Percentiles rank a stretch among this genome's conserved stretches.
Conservation (phyloP, 2,888 invertebrate species). For the Drosophila neotestacea region DNA sequence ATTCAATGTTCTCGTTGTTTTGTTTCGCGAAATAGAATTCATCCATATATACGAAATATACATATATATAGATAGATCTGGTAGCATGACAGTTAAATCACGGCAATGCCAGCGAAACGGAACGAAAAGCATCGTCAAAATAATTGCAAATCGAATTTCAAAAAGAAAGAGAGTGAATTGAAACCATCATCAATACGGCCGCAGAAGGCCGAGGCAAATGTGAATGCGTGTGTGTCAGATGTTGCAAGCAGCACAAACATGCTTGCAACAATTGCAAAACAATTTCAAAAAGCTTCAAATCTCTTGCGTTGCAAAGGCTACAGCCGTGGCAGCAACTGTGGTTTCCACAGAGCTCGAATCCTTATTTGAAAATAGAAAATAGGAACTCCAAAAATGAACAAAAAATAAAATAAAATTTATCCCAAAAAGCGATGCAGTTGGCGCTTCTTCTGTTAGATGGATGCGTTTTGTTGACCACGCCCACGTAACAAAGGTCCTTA, state of each 20-base stretch:
- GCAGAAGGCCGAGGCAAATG: conserved; percentile 7
- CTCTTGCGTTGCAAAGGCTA: conserved; percentile 6
- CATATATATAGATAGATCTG: conserved; percentile 18
- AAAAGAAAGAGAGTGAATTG: conserved; percentile 1
- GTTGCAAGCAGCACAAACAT: conserved; percentile 12
- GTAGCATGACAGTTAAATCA: conserved; percentile 33
- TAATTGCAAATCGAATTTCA: conserved; percentile 62
- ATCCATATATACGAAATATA: conserved; percentile 7
- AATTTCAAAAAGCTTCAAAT: conserved; percentile 32
- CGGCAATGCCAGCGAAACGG: neutral
- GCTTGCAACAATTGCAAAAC: conserved; percentile 40
- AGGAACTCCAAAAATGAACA: neutral
- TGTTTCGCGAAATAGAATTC: conserved; percentile 8
- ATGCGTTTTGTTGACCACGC: conserved; percentile 28
- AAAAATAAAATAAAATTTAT: neutral
- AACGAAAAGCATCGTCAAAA: conserved; percentile 14
- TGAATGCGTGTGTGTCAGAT: conserved; percentile 6
- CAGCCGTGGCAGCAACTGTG: conserved; percentile 1
- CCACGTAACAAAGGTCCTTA: conserved; percentile 23
- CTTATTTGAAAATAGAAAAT: conserved; percentile 15
- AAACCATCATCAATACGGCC: conserved; percentile 30
- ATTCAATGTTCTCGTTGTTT: conserved; percentile 31
- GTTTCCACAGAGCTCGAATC: conserved; percentile 17
- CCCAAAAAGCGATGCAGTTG: conserved; percentile 4
- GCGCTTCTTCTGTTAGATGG: neutral